Evolutionary conservation across 2,797 vertebrate genomes (phyloP).

Genomic region (Hoplostethus mediterraneus): DNA sequence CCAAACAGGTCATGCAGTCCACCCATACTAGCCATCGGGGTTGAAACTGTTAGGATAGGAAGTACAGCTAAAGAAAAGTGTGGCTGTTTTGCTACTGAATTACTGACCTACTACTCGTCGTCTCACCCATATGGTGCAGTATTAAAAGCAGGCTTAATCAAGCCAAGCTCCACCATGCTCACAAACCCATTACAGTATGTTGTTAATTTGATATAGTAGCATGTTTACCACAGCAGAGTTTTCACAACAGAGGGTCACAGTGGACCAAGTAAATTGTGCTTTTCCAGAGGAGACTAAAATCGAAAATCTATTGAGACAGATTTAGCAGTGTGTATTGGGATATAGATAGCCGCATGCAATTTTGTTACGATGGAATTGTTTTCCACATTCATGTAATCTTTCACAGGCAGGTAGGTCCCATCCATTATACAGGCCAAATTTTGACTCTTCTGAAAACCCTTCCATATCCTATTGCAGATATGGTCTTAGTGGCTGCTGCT

Average conservation of each 20-base stretch:
- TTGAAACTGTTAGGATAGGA: conserved; percentile 5
- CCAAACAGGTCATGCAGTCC: conserved; percentile 3
- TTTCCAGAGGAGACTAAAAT: conserved; percentile 21
- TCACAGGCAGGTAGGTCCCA: neutral
- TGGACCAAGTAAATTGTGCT: conserved; percentile 25
- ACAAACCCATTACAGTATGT: conserved; percentile 1
- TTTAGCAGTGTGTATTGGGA: conserved; percentile 18
- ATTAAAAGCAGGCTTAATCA: conserved; percentile 20
- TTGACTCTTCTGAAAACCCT: conserved; percentile 27
- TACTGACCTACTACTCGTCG: conserved; percentile 1
- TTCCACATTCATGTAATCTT: conserved; percentile 10
- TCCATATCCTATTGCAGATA: conserved; percentile 23
- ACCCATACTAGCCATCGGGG: neutral
- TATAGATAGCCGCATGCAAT: conserved; percentile 23
- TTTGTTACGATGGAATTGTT: conserved; percentile 26
- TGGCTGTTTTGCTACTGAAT: conserved; percentile 7
- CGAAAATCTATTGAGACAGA: conserved; percentile 39
- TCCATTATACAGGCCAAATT: conserved; percentile 8
- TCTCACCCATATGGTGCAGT: conserved; percentile 1
- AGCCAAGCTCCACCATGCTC: conserved; percentile 1
- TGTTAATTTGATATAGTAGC: conserved; percentile 12
- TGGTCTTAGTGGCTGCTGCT: conserved; percentile 8
- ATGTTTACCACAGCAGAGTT: neutral
- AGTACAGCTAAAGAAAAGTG: conserved; percentile 1
- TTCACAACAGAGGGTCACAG: neutral